Base-by-base conservation (phyloP, 2,113 vertebrate species). In the Bubo scandiacus region DNA sequence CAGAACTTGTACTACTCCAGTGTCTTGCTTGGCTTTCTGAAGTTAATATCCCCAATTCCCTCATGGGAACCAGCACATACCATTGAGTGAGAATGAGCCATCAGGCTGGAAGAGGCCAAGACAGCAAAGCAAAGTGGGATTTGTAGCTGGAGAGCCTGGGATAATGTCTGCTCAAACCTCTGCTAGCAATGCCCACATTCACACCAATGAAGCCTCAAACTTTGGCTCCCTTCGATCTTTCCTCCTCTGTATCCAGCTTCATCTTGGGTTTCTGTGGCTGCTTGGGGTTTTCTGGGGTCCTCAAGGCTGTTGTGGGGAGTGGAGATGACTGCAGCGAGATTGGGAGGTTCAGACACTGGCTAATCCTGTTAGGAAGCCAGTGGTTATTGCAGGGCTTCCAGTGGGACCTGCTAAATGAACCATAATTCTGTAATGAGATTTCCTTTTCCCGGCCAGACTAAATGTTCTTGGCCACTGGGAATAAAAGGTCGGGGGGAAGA, bases 341-440 rank as follows among this genome's bases (percentile, higher is more conserved):
- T 3, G 95, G 96, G 92, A 95, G 90, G 96, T 94, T 97, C 90
- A 96, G 80, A 78, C 71, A 67, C 78, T 86, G 97, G 94, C 88
- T 97, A 95, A 98, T 96, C 88, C 95, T 88, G 94, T 96, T 97
- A 98, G 97, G 97, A 98, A 98, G 95, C 27, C 90, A 87, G 96
- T 92, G 89, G 93, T 97, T 97, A 97, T 93, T 98, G 94, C 97
- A 86, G 85, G 71, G 93, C 96, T 97, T 97, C 92, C 96, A 94
- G 78, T 92, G 96, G 97, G 97, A 96, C 90, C 77, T 83, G 92
- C 94, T 97, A 96, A 97, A 97, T 61, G 92, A 97, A 71, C 92
- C 16, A 0, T 97, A 98, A 98, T 97, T 96, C 74, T 32, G 81
- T 97, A 96, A 97, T 98, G 89, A 71, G 62, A 95, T 97, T 97